A percentile compares a stretch with the other conserved stretches of the same genome.
Evolutionary conservation across 1,140 invertebrate genomes (phyloP).

Genomic region (Cyclina sinensis): DNA sequence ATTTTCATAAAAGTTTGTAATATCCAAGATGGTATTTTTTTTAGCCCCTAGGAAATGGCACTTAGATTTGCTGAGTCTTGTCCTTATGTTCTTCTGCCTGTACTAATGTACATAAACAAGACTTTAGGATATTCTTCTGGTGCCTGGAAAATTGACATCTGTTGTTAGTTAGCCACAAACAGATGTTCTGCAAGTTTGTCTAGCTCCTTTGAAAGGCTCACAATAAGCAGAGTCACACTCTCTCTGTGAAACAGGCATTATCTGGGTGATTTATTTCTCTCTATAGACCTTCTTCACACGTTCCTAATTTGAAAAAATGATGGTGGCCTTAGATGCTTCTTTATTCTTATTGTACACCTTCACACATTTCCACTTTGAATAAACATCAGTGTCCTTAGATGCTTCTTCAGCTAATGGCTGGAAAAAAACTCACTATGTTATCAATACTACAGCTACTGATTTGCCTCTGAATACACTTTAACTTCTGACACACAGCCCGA

Average conservation of each 20-base stretch:
- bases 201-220: conserved; percentile 46
- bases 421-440: conserved; percentile 17
- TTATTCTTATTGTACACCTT: conserved; percentile 46
- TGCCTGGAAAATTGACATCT: background rate
- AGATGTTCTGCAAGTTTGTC: conserved; percentile 30
- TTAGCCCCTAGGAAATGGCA: too few species aligned
- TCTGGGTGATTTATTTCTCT: conserved; percentile 46
- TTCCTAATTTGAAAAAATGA: conserved; percentile 49
- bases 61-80: too few species aligned
- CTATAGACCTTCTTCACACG: conserved; percentile 48
- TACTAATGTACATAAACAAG: too few species aligned
- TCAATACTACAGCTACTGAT: background rate
- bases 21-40: too few species aligned
- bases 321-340: background rate
- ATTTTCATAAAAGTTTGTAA: too few species aligned
- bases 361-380: conserved; percentile 55
- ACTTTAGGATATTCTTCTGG: conserved; percentile 36
- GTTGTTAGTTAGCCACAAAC: conserved; percentile 27
- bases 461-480: conserved; percentile 13
- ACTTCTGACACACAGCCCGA: conserved; percentile 8
- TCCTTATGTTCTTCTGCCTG: too few species aligned
- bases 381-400: conserved; percentile 3
- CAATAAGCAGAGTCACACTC: conserved; percentile 25
- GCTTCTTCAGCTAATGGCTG: conserved; percentile 18
- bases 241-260: conserved; percentile 39